Evolutionary conservation across 2,888 invertebrate species (phyloP).

Genomic region (Hypselothyrea guttata): DNA sequence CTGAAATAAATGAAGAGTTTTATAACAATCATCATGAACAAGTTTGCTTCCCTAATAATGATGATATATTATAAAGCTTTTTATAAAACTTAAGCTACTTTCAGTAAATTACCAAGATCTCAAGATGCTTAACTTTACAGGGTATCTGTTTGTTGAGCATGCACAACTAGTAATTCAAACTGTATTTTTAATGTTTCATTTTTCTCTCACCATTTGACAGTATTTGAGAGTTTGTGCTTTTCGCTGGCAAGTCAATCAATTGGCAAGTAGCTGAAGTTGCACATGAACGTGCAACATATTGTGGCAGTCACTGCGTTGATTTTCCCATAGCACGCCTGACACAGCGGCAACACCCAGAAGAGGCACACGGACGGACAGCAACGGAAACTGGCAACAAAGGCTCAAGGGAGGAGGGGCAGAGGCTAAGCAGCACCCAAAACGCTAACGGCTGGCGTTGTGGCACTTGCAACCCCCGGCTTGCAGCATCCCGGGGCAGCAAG

Average conservation of each 20-base stretch:
- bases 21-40: too few relatives aligned
- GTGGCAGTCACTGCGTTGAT: slow-evolving; percentile 66
- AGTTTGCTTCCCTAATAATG: too few relatives aligned
- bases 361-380: neutral
- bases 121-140: too few relatives aligned
- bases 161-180: too few relatives aligned
- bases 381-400: neutral
- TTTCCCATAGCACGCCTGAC: slow-evolving; percentile 71
- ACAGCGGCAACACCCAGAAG: slow-evolving; percentile 49
- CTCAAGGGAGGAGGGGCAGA: neutral
- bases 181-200: slow-evolving; percentile 28
- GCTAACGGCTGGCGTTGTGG: slow-evolving; percentile 15
- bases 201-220: slow-evolving; percentile 52
- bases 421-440: slow-evolving; percentile 24
- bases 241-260: slow-evolving; percentile 52
- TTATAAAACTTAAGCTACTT: too few relatives aligned
- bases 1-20: too few relatives aligned
- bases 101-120: too few relatives aligned
- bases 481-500: slow-evolving; percentile 58
- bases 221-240: slow-evolving; percentile 43
- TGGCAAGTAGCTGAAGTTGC: slow-evolving; percentile 5
- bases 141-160: too few relatives aligned
- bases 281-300: slow-evolving; percentile 63
- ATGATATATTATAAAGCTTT: too few relatives aligned
- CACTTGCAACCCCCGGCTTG: slow-evolving; percentile 49